Percentiles rank a stretch among this genome's conserved stretches.
Evolutionary conservation across 2,888 invertebrate species (phyloP).

Genomic region (Apodemia duryi): DNA sequence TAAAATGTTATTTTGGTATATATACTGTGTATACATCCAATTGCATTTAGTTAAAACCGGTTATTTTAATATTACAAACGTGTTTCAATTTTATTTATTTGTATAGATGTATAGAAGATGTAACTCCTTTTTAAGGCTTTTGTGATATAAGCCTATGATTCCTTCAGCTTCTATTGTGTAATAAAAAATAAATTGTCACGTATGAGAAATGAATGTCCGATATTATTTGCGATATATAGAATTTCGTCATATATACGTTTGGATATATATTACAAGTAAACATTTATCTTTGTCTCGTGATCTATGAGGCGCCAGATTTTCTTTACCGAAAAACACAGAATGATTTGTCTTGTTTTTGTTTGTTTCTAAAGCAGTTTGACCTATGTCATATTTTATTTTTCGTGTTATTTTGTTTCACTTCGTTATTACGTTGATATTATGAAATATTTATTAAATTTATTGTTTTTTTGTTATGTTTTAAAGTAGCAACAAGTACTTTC

Average conservation of each 20-base stretch:
- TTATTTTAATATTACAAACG: no score
- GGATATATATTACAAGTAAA: not conserved
- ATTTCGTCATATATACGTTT: not conserved
- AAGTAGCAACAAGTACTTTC: no score
- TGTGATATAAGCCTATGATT: not conserved
- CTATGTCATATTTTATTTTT: slow-evolving; percentile 3
- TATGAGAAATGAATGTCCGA: not conserved
- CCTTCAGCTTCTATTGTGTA: not conserved
- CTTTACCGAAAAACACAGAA: slow-evolving; percentile 5
- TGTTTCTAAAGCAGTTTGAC: slow-evolving; percentile 6
- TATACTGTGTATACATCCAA: no score
- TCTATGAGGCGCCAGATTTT: slow-evolving; percentile 13
- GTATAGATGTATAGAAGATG: no score
- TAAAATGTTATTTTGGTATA: no score
- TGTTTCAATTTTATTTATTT: no score
- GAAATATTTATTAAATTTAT: no score
- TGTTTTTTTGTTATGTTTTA: no score
- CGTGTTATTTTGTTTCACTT: not conserved
- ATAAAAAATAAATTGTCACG: not conserved
- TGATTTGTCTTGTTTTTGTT: slow-evolving; percentile 14
- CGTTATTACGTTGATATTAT: not conserved
- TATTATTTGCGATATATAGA: not conserved
- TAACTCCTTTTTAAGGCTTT: no score
- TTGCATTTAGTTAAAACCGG: no score
- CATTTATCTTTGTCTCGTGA: slow-evolving; percentile 10